Evolutionary conservation across 2,888 invertebrate genomes (phyloP), one percentile per base, ranked within the genome.

Genomic region (Limnephilus lunatus): DNA sequence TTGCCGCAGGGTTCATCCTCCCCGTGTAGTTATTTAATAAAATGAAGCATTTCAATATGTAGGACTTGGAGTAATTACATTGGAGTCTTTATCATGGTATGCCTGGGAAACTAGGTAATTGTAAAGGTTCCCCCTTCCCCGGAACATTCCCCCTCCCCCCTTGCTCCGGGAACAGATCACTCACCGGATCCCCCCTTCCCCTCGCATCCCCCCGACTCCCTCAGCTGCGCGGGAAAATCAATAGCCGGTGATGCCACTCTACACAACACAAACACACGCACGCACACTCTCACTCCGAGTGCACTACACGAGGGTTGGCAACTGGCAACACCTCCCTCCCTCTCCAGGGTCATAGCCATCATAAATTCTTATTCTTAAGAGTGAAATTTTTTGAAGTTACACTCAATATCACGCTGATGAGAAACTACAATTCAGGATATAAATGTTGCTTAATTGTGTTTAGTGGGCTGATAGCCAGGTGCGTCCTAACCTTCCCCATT

Each of bases 201-300:
- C 68, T 80, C 25, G 87, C 30, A 48, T 35, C 82, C 88, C 82
- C 30, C 90, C 81, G 32, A 25, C 30, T 39, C n/a, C 85, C 91
- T 15, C 44, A 80, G 83, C 89, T 81, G 85, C 92, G 87, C 53
- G 48, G 92, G 93, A 92, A 93, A 93, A 93, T 93, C 93, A 92
- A 93, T 93, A 93, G 85, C 92, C 89, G 85, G 90, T 93, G 93
- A 93, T 93, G 92, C 92, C 90, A 92, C 92, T 92, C 92, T 92
- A 90, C 91, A 92, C 93, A 90, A 80, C 87, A 81, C 44, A 39
- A 39, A 81, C 85, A 85, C 85, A 30, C 83, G 81, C 85, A 86
- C 85, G 30, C 85, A 90, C 91, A 80, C 80, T 68, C 25, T 32
- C 32, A 53, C 32, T 81, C 39, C 31, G 87, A 81, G 82, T 48